phyloP scores from a whole-genome alignment of 2,888 invertebrate genomes.

The Clepsis dumicolana region DNA sequence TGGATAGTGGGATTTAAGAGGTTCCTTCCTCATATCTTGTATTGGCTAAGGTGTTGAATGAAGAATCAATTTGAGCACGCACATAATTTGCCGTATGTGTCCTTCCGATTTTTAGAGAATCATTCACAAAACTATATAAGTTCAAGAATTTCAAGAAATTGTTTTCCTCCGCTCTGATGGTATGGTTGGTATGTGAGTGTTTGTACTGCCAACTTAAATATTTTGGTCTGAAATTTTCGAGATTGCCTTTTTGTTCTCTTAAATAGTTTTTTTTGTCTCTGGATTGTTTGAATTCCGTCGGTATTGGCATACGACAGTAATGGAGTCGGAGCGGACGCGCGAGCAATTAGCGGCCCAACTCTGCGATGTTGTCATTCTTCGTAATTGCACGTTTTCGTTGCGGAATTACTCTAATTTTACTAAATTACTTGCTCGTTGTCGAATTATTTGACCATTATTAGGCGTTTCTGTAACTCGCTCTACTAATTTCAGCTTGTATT shows the following conservation, averaged over 20 bases:
- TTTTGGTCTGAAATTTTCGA: background rate
- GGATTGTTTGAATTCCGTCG: background rate
- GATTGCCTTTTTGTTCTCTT: background rate
- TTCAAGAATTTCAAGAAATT: background rate
- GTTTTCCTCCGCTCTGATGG: background rate
- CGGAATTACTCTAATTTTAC: conserved; percentile 33
- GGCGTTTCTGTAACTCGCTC: conserved; percentile 13
- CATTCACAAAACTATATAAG: no score
- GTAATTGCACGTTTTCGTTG: conserved; percentile 16
- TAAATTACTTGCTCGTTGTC: conserved; percentile 39
- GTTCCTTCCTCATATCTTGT: no score
- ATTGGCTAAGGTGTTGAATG: no score
- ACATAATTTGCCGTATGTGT: no score
- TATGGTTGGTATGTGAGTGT: background rate
- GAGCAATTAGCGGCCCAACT: conserved; percentile 16
- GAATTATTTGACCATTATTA: conserved; percentile 37
- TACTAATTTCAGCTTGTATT: conserved; percentile 24
- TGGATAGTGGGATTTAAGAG: no score
- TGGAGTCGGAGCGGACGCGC: conserved; percentile 11
- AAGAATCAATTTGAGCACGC: no score
- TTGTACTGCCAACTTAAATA: background rate
- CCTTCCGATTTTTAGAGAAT: no score
- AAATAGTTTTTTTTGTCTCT: background rate
- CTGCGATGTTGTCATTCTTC: conserved; percentile 34
- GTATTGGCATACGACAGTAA: background rate